Conservation (phyloP, 2,113 vertebrate genomes). For the Psilopsiagon aymara region DNA sequence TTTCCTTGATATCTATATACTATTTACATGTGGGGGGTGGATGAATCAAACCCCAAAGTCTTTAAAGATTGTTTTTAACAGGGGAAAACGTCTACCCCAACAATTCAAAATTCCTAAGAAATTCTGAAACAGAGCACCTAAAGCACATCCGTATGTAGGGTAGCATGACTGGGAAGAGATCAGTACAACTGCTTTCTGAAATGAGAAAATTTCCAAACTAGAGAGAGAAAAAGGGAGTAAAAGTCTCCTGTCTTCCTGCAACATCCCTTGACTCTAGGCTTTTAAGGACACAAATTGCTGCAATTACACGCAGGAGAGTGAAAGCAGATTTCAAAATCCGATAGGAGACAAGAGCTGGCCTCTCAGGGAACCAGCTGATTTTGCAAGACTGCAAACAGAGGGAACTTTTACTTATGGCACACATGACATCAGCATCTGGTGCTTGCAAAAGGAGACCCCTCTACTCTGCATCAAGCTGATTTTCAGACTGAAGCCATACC, state of each 20-base stretch:
- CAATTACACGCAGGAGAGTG: not conserved
- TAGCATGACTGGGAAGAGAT: not conserved
- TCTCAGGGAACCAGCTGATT: not conserved
- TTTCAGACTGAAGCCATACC: not conserved
- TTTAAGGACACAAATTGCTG: not conserved
- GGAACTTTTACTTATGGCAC: not conserved
- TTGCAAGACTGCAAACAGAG: not conserved
- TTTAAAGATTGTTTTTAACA: not conserved
- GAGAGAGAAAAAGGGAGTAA: not conserved
- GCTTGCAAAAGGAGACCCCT: not conserved
- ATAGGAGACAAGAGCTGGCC: not conserved
- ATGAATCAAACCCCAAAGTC: not conserved
- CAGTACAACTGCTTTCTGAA: not conserved
- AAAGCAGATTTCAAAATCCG: not conserved
- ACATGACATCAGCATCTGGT: not conserved
- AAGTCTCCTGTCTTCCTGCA: not conserved
- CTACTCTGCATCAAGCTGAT: not conserved
- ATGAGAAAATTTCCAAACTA: not conserved
- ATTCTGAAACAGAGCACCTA: not conserved
- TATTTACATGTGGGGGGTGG: accelerated
- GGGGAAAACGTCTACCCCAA: not conserved
- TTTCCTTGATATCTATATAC: not conserved
- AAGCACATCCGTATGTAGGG: not conserved
- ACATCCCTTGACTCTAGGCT: not conserved
- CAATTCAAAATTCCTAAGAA: not conserved